Evolutionary conservation across 2,888 invertebrate genomes (phyloP), one percentile per base, ranked within the genome.

Genomic region (Orchesella flavescens): DNA sequence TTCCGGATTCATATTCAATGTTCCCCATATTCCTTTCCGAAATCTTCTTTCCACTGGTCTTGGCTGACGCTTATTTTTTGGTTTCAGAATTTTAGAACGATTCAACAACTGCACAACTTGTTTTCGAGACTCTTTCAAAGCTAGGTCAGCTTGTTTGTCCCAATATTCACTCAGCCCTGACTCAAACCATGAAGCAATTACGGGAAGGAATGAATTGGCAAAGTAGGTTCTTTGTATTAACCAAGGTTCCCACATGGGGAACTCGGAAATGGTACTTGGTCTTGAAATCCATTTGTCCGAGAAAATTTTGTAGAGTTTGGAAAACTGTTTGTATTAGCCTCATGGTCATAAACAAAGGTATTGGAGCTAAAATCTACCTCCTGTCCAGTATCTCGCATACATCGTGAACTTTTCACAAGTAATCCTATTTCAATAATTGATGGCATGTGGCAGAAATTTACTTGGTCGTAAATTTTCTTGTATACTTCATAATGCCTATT

Each of bases 211-310:
- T 4, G 73, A 34, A 9, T 68, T 66, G 13, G 59, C 73, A 59
- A 80, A 80, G 34, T 74, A 68, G 17, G 80, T 73, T 57, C 65
- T 73, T 21, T 80, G 80, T 34, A 80, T 66, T n/a, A 80, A 44
- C 80, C 80, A 80, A 2, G 80, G 80, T 3, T 59, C 9, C 73
- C 73, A 74, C 4, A 12, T 46, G 4, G 19, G 53, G 46, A 80
- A 73, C 49, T 80, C 57, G 9, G 57, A 34, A 43, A 73, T 55
- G 19, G 43, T n/a, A 10, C n/a, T 24, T 17, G 15, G 1, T 68
- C 43, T 61, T 15, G 73, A 65, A n/a, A 73, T 34, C 80, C 80
- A 80, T 10, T 65, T 68, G 2, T 65, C 12, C 15, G 80, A 57
- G 12, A 65, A 80, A 9, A 17, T 34, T 15, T 66, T 17, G 34